These are phyloP conservation scores for Operophtera brumata DNA, from an alignment of 2,888 invertebrate species.

Conservation along the genomic window DNA sequence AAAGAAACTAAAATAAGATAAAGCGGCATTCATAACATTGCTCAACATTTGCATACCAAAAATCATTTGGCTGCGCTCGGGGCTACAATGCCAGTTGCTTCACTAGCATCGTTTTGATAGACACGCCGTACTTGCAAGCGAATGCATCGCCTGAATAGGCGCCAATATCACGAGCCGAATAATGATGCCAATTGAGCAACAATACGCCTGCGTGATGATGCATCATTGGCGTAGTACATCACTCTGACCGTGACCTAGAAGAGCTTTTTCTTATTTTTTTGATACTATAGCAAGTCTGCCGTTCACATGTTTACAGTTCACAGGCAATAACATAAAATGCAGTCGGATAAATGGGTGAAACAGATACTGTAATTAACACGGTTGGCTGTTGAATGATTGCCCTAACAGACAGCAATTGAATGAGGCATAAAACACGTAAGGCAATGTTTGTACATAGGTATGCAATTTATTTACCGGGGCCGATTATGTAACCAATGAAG, in stretches of 20 bases:
- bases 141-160: slow-evolving; percentile 58
- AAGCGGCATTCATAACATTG: slow-evolving; percentile 36
- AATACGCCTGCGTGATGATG: slow-evolving; percentile 40
- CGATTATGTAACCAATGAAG: slow-evolving; percentile 59
- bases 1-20: slow-evolving; percentile 17
- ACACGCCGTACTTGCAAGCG: slow-evolving; percentile 41
- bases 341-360: slow-evolving; percentile 25
- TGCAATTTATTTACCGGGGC: slow-evolving; percentile 40
- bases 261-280: slow-evolving; percentile 19
- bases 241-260: slow-evolving; percentile 46
- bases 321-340: slow-evolving; percentile 19
- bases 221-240: slow-evolving; percentile 37
- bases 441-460: slow-evolving; percentile 40
- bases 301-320: slow-evolving; percentile 24
- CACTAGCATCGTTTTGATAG: slow-evolving; percentile 46
- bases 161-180: slow-evolving; percentile 57
- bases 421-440: slow-evolving; percentile 35
- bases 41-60: slow-evolving; percentile 50
- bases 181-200: slow-evolving; percentile 58
- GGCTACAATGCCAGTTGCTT: slow-evolving; percentile 42
- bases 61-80: slow-evolving; percentile 41
- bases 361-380: slow-evolving; percentile 38
- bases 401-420: slow-evolving; percentile 43
- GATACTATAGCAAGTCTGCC: neutral
- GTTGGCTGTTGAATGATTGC: slow-evolving; percentile 39